Evolutionary conservation across 1,140 invertebrate species (phyloP), one percentile per base, ranked within the genome.

Genomic region (Parapsyche elsis): DNA sequence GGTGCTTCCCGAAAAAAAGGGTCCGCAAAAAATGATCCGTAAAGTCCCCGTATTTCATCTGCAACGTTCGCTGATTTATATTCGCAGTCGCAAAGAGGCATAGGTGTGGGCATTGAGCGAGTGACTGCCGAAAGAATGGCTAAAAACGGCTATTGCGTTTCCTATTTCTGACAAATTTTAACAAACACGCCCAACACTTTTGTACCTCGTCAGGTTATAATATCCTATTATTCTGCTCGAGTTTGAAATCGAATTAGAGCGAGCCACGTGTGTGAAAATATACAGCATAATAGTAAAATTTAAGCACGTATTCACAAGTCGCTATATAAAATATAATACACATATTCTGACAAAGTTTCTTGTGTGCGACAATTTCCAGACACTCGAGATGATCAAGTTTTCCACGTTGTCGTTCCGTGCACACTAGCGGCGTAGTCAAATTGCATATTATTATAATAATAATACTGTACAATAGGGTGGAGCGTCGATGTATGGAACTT

Each of bases 11-110:
- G 14, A 21, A 19, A n/a, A 53, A 14, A 26, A 19, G 73, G 64
- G 49, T 9, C 23, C 70, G 21, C 30, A 45, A 75, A 75, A 57
- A 57, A 75, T 49, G 23, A 57, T 26, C 44, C 23, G 64, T 26
- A 57, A 49, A 10, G 45, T 57, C 12, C 16, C 70, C 21, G 44
- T 46, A 49, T 57, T 57, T 57, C 73, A 75, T 75, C 53, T 49
- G 64, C 64, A 67, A 67, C 64, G 64, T 5, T 14, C 64, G 64
- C 64, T 67, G 14, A 67, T 67, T 67, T 67, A 53, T 53, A 67
- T 5, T 14, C 23, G 21, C 64, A 12, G 21, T 23, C 21, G 21
- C 24, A 61, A 5, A 9, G 57, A 19, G 16, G 57, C 14, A 19
- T 53, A 53, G 57, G 21, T 61, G 14, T 21, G 16, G 16, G 16